These are phyloP conservation scores for Harpalus rufipes DNA, from an alignment of 2,888 invertebrate species.

Conservation along the genomic window DNA sequence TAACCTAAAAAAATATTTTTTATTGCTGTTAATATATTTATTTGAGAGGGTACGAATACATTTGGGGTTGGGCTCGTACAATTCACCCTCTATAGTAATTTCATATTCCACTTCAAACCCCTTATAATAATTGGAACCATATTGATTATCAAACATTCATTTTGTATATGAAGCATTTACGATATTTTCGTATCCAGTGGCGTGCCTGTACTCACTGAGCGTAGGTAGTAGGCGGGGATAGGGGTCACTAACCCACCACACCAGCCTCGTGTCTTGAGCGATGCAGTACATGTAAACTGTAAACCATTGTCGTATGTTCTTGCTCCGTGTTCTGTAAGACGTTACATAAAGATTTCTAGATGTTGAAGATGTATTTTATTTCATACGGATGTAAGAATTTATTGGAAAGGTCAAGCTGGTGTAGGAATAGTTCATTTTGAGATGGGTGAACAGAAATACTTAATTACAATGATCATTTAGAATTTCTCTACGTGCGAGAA, in stretches of 20 bases:
- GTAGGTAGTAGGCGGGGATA: neutral
- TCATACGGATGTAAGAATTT: neutral
- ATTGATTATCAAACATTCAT: neutral
- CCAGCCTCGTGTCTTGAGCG: neutral
- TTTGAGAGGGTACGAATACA: too few relatives aligned
- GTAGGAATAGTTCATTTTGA: too few relatives aligned
- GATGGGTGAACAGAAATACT: too few relatives aligned
- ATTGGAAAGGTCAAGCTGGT: neutral
- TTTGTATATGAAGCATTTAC: neutral
- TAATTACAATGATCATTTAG: too few relatives aligned
- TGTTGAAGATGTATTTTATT: neutral
- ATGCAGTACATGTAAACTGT: neutral
- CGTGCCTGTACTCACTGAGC: neutral
- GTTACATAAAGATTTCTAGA: neutral
- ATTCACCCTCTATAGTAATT: neutral
- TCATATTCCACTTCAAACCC: neutral
- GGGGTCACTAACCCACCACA: neutral
- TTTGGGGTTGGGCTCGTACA: too few relatives aligned
- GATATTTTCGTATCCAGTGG: neutral
- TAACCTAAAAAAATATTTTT: too few relatives aligned
- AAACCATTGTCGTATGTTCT: neutral
- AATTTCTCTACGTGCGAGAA: too few relatives aligned
- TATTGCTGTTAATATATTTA: too few relatives aligned
- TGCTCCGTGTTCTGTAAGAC: neutral
- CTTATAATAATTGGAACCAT: constrained; percentile 6